Evolutionary conservation across 2,888 invertebrate genomes (phyloP).

Genomic region (Nomada lathburiana): DNA sequence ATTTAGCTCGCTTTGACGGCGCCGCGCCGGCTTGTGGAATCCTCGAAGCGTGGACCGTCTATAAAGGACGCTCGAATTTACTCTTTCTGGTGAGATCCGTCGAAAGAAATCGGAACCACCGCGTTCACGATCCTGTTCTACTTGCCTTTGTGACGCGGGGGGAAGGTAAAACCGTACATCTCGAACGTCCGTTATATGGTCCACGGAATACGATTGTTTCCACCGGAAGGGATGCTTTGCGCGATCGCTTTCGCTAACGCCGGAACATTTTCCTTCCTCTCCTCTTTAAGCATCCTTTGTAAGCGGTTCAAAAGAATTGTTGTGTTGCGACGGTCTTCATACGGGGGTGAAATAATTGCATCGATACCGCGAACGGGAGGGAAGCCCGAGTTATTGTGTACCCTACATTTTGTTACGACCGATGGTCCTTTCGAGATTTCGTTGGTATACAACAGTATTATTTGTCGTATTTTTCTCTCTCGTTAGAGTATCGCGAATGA

Average conservation of each 20-base stretch:
- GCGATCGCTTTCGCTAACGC: constrained; percentile 52
- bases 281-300: constrained; percentile 53
- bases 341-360: constrained; percentile 49
- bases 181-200: constrained; percentile 73
- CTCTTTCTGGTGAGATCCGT: constrained; percentile 69
- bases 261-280: constrained; percentile 53
- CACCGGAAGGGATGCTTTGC: constrained; percentile 56
- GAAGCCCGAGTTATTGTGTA: neutral
- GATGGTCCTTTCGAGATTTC: neutral
- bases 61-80: constrained; percentile 74
- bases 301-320: constrained; percentile 54
- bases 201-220: constrained; percentile 75
- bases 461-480: neutral
- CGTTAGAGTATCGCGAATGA: neutral
- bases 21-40: constrained; percentile 50
- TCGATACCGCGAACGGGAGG: constrained; percentile 20
- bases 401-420: constrained; percentile 32
- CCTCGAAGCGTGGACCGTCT: constrained; percentile 63
- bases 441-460: neutral
- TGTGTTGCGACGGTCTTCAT: constrained; percentile 30
- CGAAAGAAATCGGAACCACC: constrained; percentile 73
- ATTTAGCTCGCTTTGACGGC: constrained; percentile 61
- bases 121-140: constrained; percentile 51
- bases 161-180: constrained; percentile 69
- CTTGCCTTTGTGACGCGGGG: constrained; percentile 71